Evolutionary conservation across 2,888 invertebrate species (phyloP).

Genomic region (Acronicta leporina): DNA sequence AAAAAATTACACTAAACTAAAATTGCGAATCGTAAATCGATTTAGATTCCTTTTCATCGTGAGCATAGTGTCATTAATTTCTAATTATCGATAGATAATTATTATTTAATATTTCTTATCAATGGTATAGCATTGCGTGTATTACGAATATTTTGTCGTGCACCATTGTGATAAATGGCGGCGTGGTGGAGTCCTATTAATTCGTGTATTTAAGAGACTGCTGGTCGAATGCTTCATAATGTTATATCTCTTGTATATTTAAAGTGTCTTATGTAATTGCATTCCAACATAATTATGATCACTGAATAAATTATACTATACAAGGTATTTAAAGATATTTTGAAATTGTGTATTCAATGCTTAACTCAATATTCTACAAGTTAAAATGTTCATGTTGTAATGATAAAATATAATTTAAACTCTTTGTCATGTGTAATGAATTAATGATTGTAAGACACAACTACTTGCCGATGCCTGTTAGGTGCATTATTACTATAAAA

Average conservation of each 20-base stretch:
- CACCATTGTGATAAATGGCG: conserved; percentile 30
- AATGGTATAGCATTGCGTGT: conserved; percentile 21
- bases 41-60: conserved; percentile 35
- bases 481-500: conserved; percentile 79
- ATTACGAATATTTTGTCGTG: conserved; percentile 29
- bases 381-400: conserved; percentile 46
- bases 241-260: conserved; percentile 52
- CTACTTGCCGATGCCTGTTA: conserved; percentile 77
- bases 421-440: conserved; percentile 56
- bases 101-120: conserved; percentile 20
- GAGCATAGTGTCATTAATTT: conserved; percentile 15
- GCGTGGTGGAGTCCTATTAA: conserved; percentile 44
- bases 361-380: conserved; percentile 32
- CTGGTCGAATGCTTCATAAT: conserved; percentile 58
- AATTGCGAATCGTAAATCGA: conserved; percentile 16
- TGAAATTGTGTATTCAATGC: conserved; percentile 33
- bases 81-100: conserved; percentile 11
- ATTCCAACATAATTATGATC: conserved; percentile 67
- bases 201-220: conserved; percentile 53
- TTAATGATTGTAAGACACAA: conserved; percentile 62
- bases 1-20: conserved; percentile 10
- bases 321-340: conserved; percentile 29
- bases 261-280: conserved; percentile 63
- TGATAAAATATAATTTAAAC: conserved; percentile 48
- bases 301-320: conserved; percentile 30